Evolutionary conservation across 1,140 invertebrate species (phyloP).

Genomic region (Geopemphigus sp.): DNA sequence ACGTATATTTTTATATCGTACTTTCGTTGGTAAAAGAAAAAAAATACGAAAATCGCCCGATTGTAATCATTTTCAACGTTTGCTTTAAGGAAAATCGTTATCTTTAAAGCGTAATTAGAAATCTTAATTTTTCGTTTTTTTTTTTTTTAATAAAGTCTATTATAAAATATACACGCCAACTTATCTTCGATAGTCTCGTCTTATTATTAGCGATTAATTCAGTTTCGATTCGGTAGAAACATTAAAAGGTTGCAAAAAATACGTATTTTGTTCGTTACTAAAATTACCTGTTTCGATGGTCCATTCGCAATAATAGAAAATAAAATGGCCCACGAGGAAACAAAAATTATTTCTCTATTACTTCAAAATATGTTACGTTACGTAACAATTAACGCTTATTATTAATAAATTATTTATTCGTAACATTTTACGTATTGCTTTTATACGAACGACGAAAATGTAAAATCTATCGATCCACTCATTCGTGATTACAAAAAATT

Average conservation of each 20-base stretch:
- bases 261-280: too few species aligned
- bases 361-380: too few species aligned
- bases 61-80: not conserved
- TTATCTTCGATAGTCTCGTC: not conserved
- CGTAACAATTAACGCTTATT: too few species aligned
- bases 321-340: too few species aligned
- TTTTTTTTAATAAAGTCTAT: not conserved
- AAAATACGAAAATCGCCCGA: not conserved
- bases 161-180: not conserved
- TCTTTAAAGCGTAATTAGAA: constrained; percentile 12
- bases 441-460: too few species aligned
- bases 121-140: not conserved
- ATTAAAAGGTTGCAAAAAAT: not conserved
- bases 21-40: not conserved
- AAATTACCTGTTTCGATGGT: too few species aligned
- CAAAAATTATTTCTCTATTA: too few species aligned
- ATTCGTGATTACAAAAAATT: too few species aligned
- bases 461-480: too few species aligned
- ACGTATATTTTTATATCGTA: constrained; percentile 12
- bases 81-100: not conserved
- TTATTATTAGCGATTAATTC: not conserved
- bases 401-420: too few species aligned
- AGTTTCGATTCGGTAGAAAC: not conserved
- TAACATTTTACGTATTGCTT: too few species aligned
- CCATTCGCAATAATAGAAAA: too few species aligned